Evolutionary conservation across 2,888 invertebrate genomes (phyloP).

Genomic region (Drosophila kambysellisi): DNA sequence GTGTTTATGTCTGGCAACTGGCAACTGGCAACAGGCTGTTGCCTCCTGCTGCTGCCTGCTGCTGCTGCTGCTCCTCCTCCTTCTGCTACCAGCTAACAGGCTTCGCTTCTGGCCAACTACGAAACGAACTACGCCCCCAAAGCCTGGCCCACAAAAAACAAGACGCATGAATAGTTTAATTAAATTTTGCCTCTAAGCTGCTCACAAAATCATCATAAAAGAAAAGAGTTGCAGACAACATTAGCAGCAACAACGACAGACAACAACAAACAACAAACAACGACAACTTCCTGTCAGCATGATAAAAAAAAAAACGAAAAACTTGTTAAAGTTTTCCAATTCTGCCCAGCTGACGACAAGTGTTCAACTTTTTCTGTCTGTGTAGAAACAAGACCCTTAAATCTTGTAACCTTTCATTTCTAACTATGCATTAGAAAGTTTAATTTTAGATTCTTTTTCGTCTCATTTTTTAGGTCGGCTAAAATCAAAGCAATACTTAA

Average conservation of each 20-base stretch:
- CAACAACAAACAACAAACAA: conserved; percentile 11
- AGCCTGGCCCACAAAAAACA: conserved; percentile 17
- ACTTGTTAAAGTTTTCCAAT: conserved; percentile 71
- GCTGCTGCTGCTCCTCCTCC: neutral
- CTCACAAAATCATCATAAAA: conserved; percentile 52
- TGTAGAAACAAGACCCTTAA: conserved; percentile 55
- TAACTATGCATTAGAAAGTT: conserved; percentile 65
- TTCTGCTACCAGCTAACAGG: conserved; percentile 7
- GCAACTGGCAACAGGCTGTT: conserved; percentile 28
- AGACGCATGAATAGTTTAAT: conserved; percentile 75
- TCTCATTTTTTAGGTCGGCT: conserved; percentile 29
- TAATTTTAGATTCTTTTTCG: conserved; percentile 25
- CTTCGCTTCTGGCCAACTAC: conserved; percentile 13
- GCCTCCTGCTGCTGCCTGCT: conserved; percentile 7
- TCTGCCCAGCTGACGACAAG: conserved; percentile 68
- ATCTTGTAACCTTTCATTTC: conserved; percentile 69
- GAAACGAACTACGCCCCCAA: conserved; percentile 18
- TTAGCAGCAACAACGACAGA: conserved; percentile 10
- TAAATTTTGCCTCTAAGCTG: conserved; percentile 77
- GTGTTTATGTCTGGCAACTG: conserved; percentile 76
- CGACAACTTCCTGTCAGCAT: conserved; percentile 39
- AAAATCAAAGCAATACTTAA: conserved; percentile 51
- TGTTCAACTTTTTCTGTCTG: conserved; percentile 47
- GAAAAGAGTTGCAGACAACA: conserved; percentile 42
- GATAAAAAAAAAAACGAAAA: conserved; percentile 47